Conservation (phyloP, 2,113 vertebrate genomes). For the Ia io region DNA sequence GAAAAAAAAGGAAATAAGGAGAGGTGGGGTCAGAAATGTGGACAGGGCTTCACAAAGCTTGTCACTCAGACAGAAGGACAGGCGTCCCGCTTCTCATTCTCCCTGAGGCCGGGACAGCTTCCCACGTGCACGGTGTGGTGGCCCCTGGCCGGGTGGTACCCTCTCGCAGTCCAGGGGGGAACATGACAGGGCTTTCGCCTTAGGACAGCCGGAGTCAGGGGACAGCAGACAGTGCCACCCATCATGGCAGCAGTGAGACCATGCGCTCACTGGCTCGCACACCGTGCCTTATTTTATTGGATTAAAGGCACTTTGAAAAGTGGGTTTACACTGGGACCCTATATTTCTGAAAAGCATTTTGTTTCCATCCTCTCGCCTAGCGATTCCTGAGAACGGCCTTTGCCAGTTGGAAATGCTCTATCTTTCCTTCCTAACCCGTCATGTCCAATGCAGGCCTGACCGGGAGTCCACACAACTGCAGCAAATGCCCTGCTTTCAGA, state of each 20-base stretch:
- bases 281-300: neutral
- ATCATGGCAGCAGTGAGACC: neutral
- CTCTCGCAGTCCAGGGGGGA: neutral
- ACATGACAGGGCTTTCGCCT: slow-evolving; percentile 11
- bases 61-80: neutral
- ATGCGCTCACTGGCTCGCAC: neutral
- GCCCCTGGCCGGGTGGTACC: neutral
- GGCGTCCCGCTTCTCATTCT: neutral
- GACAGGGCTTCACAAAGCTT: neutral
- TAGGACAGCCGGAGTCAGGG: neutral
- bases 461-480: slow-evolving; percentile 27
- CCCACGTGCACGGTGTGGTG: neutral
- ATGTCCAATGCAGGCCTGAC: neutral
- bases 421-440: neutral
- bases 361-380: slow-evolving; percentile 6
- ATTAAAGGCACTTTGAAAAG: slow-evolving; percentile 27
- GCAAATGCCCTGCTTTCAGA: slow-evolving; percentile 48
- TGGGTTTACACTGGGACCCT: neutral
- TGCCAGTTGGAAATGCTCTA: neutral
- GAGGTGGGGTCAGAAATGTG: neutral
- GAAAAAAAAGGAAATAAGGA: neutral
- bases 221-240: neutral
- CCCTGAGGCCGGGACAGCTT: neutral
- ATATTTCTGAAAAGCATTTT: neutral
- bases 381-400: neutral